Base-by-base conservation (phyloP, 2,113 vertebrate genomes). In the Dromas ardeola region DNA sequence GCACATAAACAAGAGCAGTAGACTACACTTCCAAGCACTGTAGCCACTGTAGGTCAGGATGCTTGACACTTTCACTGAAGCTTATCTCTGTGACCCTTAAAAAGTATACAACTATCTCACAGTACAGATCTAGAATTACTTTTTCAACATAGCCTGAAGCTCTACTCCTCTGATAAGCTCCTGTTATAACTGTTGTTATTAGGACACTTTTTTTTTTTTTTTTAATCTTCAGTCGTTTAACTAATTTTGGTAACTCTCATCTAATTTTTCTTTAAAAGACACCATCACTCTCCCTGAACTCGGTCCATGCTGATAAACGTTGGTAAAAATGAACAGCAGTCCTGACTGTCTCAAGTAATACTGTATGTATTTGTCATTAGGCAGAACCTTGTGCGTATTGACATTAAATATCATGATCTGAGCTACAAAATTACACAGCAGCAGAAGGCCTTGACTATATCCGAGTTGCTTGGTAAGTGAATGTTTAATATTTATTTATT, bases 371-470 rank as follows among this genome's bases (percentile, higher is more conserved):
- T 97, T 83, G 65, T 94, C 63, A 66, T 30, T 74, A 98, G 98
- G 93, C 88, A 98, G 92, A 98, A 98, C 81, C 97, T 98, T 52
- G 98, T 98, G 88, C 84, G 94, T 79, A 98, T 98, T 96, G 98
- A 98, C 86, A 98, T 98, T 88, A 98, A 98, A 53, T 98, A 98
- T 20, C 91, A 97, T 22, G 98, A 98, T 56, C 83, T 98, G 88
- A 98, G 97, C 90, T 98, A 98, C 93, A 98, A 98, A 93, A 97
- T 98, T 93, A 98, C 98, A 21, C 98, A 98, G 74, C 98, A 98
- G 72, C 98, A 98, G 91, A 98, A 98, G 74, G 98, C 98, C 72
- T 94, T 98, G 80, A 96, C 96, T 71, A 66, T 98, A 49, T 74
- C 97, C 1, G 98, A 98, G 74, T 93, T 98, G 81, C 97, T 98